Percentiles rank a stretch among this genome's conserved stretches.
phyloP scores from a whole-genome alignment of 2,888 invertebrate genomes.

The Rhamphomyia laevipes region DNA sequence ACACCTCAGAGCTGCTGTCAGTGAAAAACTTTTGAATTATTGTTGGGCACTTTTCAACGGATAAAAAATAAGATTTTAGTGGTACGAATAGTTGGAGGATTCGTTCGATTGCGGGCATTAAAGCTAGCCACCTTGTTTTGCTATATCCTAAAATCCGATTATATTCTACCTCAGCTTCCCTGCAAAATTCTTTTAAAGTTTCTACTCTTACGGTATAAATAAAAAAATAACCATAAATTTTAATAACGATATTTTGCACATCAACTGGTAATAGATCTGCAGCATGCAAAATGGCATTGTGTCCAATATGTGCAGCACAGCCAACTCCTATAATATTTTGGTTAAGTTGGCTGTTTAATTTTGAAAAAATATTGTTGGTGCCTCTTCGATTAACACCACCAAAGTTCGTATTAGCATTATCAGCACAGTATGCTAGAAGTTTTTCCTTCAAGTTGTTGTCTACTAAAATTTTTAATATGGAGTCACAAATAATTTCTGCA shows the following conservation, averaged over 20 bases:
- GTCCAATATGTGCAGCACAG: slow-evolving; percentile 16
- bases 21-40: too few relatives aligned
- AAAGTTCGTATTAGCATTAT: slow-evolving; percentile 1
- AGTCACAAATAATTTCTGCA: not conserved
- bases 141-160: slow-evolving; percentile 3
- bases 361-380: not conserved
- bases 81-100: slow-evolving; percentile 1
- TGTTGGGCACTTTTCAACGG: too few relatives aligned
- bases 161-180: slow-evolving; percentile 1
- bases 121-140: slow-evolving; percentile 6
- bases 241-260: slow-evolving; percentile 4
- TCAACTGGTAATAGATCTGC: slow-evolving; percentile 17
- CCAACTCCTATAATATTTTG: not conserved
- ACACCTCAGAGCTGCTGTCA: too few relatives aligned
- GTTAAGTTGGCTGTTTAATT: not conserved
- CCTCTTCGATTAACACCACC: not conserved
- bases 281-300: slow-evolving; percentile 8
- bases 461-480: not conserved
- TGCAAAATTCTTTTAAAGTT: slow-evolving; percentile 8
- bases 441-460: not conserved
- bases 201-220: slow-evolving; percentile 18
- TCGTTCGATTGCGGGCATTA: slow-evolving; percentile 4
- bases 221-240: slow-evolving; percentile 18
- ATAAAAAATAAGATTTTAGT: too few relatives aligned
- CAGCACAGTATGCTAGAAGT: not conserved